Evolutionary conservation across 2,888 invertebrate species (phyloP).

Genomic region (Drosophila mimica): DNA sequence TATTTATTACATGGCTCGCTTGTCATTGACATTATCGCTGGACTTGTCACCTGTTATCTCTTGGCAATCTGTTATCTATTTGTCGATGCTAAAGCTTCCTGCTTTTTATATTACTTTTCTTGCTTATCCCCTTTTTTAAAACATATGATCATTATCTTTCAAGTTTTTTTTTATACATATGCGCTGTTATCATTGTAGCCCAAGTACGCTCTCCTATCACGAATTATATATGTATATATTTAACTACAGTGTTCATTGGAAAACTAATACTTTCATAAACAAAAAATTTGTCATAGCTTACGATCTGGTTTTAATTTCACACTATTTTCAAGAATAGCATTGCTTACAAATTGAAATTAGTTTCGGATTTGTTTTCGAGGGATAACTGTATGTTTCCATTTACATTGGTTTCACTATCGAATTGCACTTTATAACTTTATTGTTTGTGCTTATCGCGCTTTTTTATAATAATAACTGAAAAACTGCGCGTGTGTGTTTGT

Average conservation of each 20-base stretch:
- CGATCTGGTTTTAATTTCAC: background rate
- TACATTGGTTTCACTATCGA: constrained; percentile 48
- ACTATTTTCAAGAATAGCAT: background rate
- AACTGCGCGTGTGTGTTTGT: background rate
- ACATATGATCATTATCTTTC: constrained; percentile 39
- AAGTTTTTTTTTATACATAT: constrained; percentile 31
- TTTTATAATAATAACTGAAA: constrained; percentile 12
- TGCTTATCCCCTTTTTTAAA: constrained; percentile 7
- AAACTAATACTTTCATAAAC: background rate
- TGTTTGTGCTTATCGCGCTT: constrained; percentile 48
- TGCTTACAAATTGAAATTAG: background rate
- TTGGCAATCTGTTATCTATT: constrained; percentile 2
- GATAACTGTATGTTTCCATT: constrained; percentile 23
- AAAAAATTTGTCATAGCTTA: background rate
- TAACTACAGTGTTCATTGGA: background rate
- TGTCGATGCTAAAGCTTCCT: background rate
- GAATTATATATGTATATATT: constrained; percentile 7
- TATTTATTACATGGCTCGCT: constrained; percentile 2
- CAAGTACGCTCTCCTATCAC: constrained; percentile 15
- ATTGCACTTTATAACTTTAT: constrained; percentile 67
- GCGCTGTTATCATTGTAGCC: constrained; percentile 35
- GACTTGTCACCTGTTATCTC: constrained; percentile 8
- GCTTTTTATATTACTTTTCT: background rate
- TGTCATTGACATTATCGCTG: constrained; percentile 31
- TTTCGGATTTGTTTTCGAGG: background rate